Percentiles rank a stretch among this genome's conserved stretches.
Conservation (phyloP, 2,888 invertebrate genomes). For the Agriopis aurantiaria region DNA sequence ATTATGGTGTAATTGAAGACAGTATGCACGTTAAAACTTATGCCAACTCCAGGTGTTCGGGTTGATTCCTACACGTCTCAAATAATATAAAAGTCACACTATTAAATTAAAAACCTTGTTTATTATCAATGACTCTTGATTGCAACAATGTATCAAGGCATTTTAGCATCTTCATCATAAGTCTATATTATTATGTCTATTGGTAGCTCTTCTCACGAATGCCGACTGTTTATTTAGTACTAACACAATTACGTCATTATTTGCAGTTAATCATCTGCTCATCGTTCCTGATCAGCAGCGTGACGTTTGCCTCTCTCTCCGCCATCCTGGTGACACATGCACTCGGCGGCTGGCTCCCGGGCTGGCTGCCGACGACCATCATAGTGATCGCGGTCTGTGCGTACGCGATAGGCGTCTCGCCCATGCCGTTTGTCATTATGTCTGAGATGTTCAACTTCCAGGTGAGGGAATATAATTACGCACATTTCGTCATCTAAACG, state of each 20-base stretch:
- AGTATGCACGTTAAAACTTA: no score
- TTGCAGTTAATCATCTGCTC: constrained; percentile 53
- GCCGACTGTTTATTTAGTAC: no score
- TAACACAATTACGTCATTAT: background rate
- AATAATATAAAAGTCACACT: no score
- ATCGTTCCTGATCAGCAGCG: constrained; percentile 44
- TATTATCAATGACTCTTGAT: no score
- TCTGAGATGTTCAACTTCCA: constrained; percentile 68
- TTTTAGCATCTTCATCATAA: no score
- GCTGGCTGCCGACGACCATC: constrained; percentile 57
- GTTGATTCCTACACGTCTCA: no score
- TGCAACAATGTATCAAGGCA: no score
- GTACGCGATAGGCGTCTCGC: constrained; percentile 58
- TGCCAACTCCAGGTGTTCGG: no score
- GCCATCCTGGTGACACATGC: constrained; percentile 48
- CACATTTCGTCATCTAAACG: background rate
- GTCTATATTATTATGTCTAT: no score
- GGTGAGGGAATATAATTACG: constrained; percentile 44
- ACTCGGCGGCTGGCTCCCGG: constrained; percentile 47
- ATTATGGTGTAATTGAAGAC: no score
- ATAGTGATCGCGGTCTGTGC: constrained; percentile 52
- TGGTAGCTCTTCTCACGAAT: background rate
- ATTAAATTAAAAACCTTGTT: no score
- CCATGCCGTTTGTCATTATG: constrained; percentile 63
- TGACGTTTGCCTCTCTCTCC: constrained; percentile 51